Conservation (phyloP, 1,140 invertebrate genomes). For the Polypedilum pembai region DNA sequence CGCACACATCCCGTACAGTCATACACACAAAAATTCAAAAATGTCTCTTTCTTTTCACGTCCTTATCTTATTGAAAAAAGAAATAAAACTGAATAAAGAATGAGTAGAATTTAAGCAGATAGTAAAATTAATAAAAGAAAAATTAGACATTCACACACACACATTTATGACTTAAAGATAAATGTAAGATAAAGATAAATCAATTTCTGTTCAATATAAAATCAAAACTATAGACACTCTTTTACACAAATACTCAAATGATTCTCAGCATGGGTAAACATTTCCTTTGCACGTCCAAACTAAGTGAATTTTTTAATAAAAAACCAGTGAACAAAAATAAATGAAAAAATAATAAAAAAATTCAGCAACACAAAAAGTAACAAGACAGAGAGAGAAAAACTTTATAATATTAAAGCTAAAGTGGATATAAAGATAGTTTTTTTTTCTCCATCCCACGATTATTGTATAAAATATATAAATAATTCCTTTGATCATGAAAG, state of each 20-base stretch:
- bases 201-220: too few relatives aligned
- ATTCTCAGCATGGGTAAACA: too few relatives aligned
- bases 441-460: neutral
- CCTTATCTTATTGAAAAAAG: neutral
- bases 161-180: too few relatives aligned
- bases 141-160: too few relatives aligned
- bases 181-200: too few relatives aligned
- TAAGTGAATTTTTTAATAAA: neutral
- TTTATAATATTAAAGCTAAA: neutral
- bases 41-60: neutral
- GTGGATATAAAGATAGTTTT: neutral
- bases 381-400: neutral
- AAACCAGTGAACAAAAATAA: neutral
- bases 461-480: neutral
- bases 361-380: neutral
- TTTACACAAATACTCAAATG: too few relatives aligned
- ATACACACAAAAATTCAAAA: neutral
- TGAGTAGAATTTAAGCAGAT: neutral
- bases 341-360: neutral
- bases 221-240: too few relatives aligned
- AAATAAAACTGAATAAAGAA: neutral
- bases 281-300: slow-evolving; percentile 7
- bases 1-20: neutral
- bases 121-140: neutral
- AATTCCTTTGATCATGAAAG: slow-evolving; percentile 12